Base-by-base conservation (phyloP, 2,888 invertebrate species). In the Agrypnus murinus region DNA sequence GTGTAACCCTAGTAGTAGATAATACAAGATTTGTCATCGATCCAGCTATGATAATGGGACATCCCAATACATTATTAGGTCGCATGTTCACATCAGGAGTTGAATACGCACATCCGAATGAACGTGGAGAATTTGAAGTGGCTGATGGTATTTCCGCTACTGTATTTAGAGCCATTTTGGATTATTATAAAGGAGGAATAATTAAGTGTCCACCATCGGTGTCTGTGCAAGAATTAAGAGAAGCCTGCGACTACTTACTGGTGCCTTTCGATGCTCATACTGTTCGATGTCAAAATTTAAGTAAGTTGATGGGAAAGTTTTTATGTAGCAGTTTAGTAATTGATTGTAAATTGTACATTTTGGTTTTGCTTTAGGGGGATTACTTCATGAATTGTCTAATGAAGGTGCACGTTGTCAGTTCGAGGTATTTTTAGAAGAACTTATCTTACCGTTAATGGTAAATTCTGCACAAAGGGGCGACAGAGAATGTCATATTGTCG, bases 51-150 rank as follows among this genome's bases (percentile, higher is more conserved):
- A 96, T 99, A 81, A 94, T 95, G 8, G 94, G 95, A 1, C 96
- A 98, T 86, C 98, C 99, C 0, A 98, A 99, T 83, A 99, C 99
- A 0, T 98, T 99, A 98, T 87, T 99, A 34, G 99, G 99, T n/a
- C 92, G 97, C 79, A 98, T 98, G 98, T 98, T 98, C 81, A 95
- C 96, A 83, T 94, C 95, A 9, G 95, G 96, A 71, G 88, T 93
- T 75, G 97, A 95, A 79, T 96, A 97, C 85, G 95, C 96, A 0
- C 94, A 96, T 81, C 93, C 98, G 0, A 99, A 99, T 83, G 98
- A 98, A 77, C 88, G 97, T 2, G 98, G 99, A 0, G 99, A 99
- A 84, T 99, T 95, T 84, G 97, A 98, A 82, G 96, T 86, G 0
- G 98, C 98, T 0, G 98, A 99, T 76, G 99, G 99, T 0, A 95